These are phyloP conservation scores for Symphodus melops DNA, from an alignment of 2,113 vertebrate species.

Conservation along the genomic window DNA sequence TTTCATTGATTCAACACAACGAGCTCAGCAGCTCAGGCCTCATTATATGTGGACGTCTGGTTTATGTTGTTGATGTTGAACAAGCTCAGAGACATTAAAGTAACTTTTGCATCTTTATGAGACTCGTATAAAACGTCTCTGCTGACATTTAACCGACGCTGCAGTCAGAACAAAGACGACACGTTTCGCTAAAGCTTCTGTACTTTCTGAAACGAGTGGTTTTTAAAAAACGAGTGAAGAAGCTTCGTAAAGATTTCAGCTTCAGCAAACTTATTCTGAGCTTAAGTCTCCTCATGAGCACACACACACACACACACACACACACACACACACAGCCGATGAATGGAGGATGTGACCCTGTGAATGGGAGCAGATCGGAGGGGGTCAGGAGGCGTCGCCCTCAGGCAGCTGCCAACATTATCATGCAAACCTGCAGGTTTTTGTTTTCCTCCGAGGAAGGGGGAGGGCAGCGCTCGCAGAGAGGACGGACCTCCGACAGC, in stretches of 20 bases:
- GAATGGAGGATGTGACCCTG: conserved; percentile 51
- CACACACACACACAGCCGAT: conserved; percentile 21
- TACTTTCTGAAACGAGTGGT: too few species aligned
- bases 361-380: conserved; percentile 38
- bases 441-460: conserved; percentile 26
- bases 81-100: too few species aligned
- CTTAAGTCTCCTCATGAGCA: not conserved
- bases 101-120: too few species aligned
- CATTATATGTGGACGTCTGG: too few species aligned
- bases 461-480: not conserved
- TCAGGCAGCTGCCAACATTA: conserved; percentile 77
- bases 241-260: not conserved
- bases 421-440: conserved; percentile 72
- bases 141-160: too few species aligned
- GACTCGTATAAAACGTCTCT: too few species aligned
- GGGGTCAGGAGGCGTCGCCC: conserved; percentile 39
- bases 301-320: conserved; percentile 12
- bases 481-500: conserved; percentile 15
- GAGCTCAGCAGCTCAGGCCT: too few species aligned
- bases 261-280: not conserved
- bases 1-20: too few species aligned
- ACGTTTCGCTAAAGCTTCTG: too few species aligned
- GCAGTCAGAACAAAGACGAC: too few species aligned
- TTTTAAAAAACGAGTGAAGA: too few species aligned
- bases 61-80: too few species aligned